Percentiles rank a stretch among this genome's conserved stretches.
phyloP scores from a whole-genome alignment of 1,140 invertebrate species.

The Chymomyza costata region DNA sequence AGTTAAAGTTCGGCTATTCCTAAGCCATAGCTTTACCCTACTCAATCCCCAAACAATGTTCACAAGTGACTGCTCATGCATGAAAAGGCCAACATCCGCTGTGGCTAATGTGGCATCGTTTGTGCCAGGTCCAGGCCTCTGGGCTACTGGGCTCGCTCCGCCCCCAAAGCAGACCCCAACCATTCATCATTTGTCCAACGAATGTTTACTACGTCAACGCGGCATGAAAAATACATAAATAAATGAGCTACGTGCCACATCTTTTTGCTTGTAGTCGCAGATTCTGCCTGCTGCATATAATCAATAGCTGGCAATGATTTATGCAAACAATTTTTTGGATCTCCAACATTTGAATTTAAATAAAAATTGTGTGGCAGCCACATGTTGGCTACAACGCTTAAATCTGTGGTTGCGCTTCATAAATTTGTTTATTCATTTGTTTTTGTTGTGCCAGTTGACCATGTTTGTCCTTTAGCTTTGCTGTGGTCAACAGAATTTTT shows the following conservation, averaged over 20 bases:
- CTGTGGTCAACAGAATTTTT: conserved; percentile 44
- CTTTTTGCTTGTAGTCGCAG: conserved; percentile 20
- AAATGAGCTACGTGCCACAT: conserved; percentile 61
- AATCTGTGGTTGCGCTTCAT: conserved; percentile 55
- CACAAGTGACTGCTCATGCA: conserved; percentile 38
- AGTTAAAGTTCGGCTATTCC: too few relatives aligned
- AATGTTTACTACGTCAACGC: too few relatives aligned
- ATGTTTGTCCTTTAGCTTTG: conserved; percentile 41
- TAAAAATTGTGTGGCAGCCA: conserved; percentile 2
- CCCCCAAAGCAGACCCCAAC: too few relatives aligned
- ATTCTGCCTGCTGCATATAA: too few relatives aligned
- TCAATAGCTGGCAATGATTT: conserved; percentile 37
- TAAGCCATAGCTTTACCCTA: too few relatives aligned
- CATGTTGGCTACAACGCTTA: conserved; percentile 26
- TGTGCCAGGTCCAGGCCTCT: background rate
- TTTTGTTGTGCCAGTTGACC: conserved; percentile 22
- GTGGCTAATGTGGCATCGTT: conserved; percentile 60
- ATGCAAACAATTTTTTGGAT: conserved; percentile 31
- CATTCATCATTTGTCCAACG: too few relatives aligned
- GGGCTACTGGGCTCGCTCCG: too few relatives aligned
- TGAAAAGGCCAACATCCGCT: conserved; percentile 70
- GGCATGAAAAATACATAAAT: conserved; percentile 60
- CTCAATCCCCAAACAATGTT: background rate
- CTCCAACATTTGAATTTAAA: conserved; percentile 34
- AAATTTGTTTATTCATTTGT: conserved; percentile 68